A percentile compares a stretch with the other conserved stretches of the same genome.
These are phyloP conservation scores for Bungarus multicinctus DNA, from an alignment of 2,113 vertebrate genomes.

Conservation along the genomic window DNA sequence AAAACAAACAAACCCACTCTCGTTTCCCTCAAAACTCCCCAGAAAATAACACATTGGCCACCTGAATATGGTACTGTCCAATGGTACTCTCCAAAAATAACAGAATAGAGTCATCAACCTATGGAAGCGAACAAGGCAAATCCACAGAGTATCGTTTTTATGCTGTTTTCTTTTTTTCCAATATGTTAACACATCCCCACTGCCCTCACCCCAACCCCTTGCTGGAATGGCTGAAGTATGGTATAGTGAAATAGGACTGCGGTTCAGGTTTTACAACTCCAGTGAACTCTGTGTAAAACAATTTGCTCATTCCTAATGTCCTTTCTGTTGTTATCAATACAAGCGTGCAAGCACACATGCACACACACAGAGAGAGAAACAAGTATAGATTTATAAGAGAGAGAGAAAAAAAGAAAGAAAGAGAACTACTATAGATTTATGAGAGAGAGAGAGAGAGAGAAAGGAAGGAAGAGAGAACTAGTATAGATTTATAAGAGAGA, in stretches of 20 bases:
- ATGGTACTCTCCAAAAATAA: background rate
- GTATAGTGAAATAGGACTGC: background rate
- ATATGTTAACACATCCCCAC: background rate
- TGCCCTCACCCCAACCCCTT: background rate
- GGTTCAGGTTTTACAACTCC: background rate
- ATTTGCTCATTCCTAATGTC: background rate
- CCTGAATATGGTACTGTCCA: background rate
- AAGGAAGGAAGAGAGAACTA: no score
- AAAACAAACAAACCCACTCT: background rate
- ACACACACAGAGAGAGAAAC: background rate
- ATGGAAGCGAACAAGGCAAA: background rate
- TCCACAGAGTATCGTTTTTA: background rate
- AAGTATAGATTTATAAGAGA: no score
- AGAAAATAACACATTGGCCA: background rate
- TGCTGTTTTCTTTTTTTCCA: background rate
- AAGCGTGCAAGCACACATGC: background rate
- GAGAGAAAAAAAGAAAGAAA: no score
- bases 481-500: background rate
- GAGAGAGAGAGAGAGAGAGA: background rate
- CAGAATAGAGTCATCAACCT: background rate
- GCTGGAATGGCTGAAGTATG: background rate
- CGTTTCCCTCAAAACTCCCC: no score
- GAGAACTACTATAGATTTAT: no score
- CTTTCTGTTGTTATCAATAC: background rate
- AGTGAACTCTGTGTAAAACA: constrained; percentile 14